Conservation (phyloP, 2,888 invertebrate species). For the Drosophila borborema region DNA sequence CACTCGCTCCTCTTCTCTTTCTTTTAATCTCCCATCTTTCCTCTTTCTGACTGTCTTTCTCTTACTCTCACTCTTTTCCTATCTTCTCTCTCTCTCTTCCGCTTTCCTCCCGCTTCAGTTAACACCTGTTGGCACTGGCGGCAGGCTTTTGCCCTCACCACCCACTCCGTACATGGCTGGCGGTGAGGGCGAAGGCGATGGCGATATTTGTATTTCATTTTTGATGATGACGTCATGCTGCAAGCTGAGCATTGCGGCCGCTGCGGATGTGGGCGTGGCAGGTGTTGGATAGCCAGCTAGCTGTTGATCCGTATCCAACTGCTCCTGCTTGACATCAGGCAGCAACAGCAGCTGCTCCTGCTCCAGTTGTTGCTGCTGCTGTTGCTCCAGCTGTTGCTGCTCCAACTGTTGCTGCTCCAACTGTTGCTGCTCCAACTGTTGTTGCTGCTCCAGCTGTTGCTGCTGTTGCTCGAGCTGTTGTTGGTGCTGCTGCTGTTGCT, state of each 20-base stretch:
- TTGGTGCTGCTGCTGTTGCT: conserved; percentile 58
- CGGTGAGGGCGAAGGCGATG: conserved; percentile 79
- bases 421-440: conserved; percentile 45
- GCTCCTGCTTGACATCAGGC: conserved; percentile 65
- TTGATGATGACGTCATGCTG: conserved; percentile 82
- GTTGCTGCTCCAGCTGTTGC: conserved; percentile 28
- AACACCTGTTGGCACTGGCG: conserved; percentile 75
- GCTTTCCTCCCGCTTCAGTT: conserved; percentile 2
- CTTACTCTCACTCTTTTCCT: no score
- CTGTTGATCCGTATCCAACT: conserved; percentile 39
- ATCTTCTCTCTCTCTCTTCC: conserved; percentile 11
- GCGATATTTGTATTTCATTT: conserved; percentile 82
- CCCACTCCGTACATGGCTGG: conserved; percentile 48
- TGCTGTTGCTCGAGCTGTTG: conserved; percentile 48
- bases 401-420: no score
- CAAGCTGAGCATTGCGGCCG: conserved; percentile 75
- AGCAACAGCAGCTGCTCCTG: conserved; percentile 45
- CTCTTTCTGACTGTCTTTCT: conserved; percentile 49
- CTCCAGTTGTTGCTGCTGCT: conserved; percentile 20
- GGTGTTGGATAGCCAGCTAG: conserved; percentile 24
- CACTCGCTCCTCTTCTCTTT: not conserved
- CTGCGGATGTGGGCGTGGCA: conserved; percentile 55
- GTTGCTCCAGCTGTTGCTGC: conserved; percentile 3
- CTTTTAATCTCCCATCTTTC: conserved; percentile 40
- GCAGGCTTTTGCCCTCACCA: conserved; percentile 54